phyloP scores from a whole-genome alignment of 2,888 invertebrate genomes.

The Habrosyne pyritoides region DNA sequence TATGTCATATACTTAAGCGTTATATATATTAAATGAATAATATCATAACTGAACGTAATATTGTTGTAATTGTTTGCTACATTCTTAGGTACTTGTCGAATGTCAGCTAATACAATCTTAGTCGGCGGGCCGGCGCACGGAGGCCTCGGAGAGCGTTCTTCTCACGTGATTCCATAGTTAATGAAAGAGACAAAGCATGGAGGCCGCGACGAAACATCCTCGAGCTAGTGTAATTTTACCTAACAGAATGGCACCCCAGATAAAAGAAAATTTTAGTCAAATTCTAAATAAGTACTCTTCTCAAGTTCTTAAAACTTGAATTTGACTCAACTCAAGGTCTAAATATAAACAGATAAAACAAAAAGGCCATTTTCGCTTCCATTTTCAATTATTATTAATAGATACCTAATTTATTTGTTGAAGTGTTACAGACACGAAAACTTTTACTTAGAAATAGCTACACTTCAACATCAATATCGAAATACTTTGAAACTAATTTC shows the following conservation, averaged over 20 bases:
- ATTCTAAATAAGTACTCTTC: background rate
- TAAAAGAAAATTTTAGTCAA: too few species aligned
- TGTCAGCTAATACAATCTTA: too few species aligned
- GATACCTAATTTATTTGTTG: conserved; percentile 51
- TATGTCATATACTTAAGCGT: conserved; percentile 11
- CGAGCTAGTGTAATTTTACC: too few species aligned
- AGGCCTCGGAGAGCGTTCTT: too few species aligned
- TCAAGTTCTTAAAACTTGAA: background rate
- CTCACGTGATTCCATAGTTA: background rate
- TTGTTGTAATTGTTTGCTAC: background rate
- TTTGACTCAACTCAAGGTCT: background rate
- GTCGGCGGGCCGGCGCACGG: too few species aligned
- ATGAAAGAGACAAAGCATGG: too few species aligned
- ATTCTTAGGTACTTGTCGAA: too few species aligned
- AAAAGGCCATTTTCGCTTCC: conserved; percentile 46
- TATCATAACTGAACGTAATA: conserved; percentile 6
- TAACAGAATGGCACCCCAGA: too few species aligned
- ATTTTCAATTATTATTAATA: conserved; percentile 31
- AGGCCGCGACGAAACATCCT: too few species aligned
- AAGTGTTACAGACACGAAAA: conserved; percentile 70
- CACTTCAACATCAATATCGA: conserved; percentile 16
- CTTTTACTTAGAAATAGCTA: conserved; percentile 39
- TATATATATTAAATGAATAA: conserved; percentile 1
- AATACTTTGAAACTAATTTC: conserved; percentile 39
- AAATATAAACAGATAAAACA: conserved; percentile 14